Evolutionary conservation across 2,888 invertebrate genomes (phyloP), one percentile per base, ranked within the genome.

Genomic region (Heteromurus nitidus): DNA sequence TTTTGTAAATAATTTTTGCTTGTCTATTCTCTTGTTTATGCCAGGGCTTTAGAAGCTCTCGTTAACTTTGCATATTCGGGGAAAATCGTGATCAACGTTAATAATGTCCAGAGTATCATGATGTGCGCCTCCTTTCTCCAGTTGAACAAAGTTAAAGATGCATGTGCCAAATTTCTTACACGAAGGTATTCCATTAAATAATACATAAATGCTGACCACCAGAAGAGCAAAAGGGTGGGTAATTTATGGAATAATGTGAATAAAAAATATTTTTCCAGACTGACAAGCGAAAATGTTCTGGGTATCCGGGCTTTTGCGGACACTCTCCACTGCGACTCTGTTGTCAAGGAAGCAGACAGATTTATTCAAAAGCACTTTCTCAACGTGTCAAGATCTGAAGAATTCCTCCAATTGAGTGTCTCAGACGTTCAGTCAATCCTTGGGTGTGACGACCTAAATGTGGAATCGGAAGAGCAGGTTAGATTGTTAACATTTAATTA

Each of bases 61-160:
- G 93, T 96, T 47, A 95, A 95, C 89, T 96, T 94, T 90, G 95
- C 95, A 0, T 96, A 96, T 89, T 94, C 93, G 85, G 96, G 94
- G 1, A 91, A 92, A 85, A 92, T 96, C 7, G 92, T 92, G 80
- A 92, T 96, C 74, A 93, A 94, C 88, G 93, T 93, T 87, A 92
- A 92, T 85, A 96, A 96, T 90, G 95, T 96, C 0, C 95, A 96
- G 88, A 93, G 93, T 85, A 91, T 96, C 42, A 93, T 96, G 93
- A 93, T 95, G 68, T 95, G 95, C 16, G 94, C 96, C 5, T 94
- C 94, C 18, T 96, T 94, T 89, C 91, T 96, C 44, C 95, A 95
- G 88, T 89, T 96, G 68, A 92, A 92, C 85, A 92, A 93, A 90
- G 95, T 96, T 0, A 92, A 94, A 84, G 94, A 95, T 88, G 95